Conservation (phyloP, 1,140 invertebrate genomes). For the Drosophila bocqueti region DNA sequence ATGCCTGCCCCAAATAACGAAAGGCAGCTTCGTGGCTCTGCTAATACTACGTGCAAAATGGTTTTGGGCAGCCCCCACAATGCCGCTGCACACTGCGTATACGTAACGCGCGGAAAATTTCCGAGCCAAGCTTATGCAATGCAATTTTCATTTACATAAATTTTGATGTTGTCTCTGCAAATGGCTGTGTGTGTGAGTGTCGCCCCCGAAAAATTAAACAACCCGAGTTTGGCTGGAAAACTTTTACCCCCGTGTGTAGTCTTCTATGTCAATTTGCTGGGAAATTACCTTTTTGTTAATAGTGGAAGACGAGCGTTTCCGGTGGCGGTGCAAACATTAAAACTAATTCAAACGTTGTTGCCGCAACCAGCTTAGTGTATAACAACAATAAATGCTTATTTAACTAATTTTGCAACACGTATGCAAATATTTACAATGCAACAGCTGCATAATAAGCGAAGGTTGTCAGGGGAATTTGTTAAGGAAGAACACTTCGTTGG, state of each 20-base stretch:
- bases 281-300: constrained; percentile 81
- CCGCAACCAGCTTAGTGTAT: constrained; percentile 57
- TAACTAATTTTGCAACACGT: constrained; percentile 77
- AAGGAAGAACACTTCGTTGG: no score
- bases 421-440: constrained; percentile 80
- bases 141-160: constrained; percentile 82
- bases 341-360: constrained; percentile 69
- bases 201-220: constrained; percentile 53
- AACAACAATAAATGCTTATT: constrained; percentile 81
- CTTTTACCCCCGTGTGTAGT: constrained; percentile 60
- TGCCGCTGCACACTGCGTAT: constrained; percentile 64
- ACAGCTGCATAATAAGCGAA: constrained; percentile 70
- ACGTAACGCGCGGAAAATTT: constrained; percentile 41
- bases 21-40: constrained; percentile 51
- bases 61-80: constrained; percentile 47
- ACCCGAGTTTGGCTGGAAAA: constrained; percentile 43
- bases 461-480: neutral
- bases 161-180: constrained; percentile 57
- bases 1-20: constrained; percentile 72
- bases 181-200: constrained; percentile 25
- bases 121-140: constrained; percentile 69
- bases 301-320: constrained; percentile 53
- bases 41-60: constrained; percentile 82
- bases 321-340: constrained; percentile 61
- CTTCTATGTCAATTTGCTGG: constrained; percentile 78